Conservation (phyloP, 2,113 vertebrate species). For the Oryctolagus cuniculus region DNA sequence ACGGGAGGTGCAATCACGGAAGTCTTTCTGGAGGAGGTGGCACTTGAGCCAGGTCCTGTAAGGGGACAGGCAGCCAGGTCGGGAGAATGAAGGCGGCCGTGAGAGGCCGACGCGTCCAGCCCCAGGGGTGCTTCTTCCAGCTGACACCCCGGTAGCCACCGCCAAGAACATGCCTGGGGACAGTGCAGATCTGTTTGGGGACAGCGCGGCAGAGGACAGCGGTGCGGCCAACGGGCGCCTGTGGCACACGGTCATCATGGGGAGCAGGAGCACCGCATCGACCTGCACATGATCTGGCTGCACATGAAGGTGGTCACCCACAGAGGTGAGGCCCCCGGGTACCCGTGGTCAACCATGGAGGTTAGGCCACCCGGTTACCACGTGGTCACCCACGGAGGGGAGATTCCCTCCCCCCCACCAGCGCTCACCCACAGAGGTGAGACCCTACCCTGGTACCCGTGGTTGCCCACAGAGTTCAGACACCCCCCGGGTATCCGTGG, state of each 20-base stretch:
- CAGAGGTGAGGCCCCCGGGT: slow-evolving; percentile 89
- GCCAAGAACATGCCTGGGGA: slow-evolving; percentile 94
- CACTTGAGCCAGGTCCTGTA: no score
- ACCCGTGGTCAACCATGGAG: no score
- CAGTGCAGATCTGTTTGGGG: slow-evolving; percentile 89
- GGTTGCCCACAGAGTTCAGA: no score
- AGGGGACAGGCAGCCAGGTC: neutral
- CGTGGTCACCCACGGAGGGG: no score
- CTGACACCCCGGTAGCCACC: slow-evolving; percentile 95
- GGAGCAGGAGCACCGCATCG: slow-evolving; percentile 97
- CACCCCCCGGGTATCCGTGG: no score
- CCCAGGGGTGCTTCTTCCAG: slow-evolving; percentile 82
- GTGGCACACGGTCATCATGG: slow-evolving; percentile 98
- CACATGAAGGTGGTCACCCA: slow-evolving; percentile 98
- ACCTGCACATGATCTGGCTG: slow-evolving; percentile 97
- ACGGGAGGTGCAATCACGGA: no score
- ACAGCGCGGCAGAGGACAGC: slow-evolving; percentile 85
- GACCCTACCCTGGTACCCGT: no score
- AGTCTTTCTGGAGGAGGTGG: no score
- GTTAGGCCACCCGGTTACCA: no score
- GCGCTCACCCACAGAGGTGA: no score
- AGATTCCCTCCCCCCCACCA: no score
- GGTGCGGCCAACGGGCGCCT: slow-evolving; percentile 91
- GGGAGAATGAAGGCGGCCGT: neutral
- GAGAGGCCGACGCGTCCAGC: no score